Base-by-base conservation (phyloP, 1,140 invertebrate species). In the Drosophila lacertosa region DNA sequence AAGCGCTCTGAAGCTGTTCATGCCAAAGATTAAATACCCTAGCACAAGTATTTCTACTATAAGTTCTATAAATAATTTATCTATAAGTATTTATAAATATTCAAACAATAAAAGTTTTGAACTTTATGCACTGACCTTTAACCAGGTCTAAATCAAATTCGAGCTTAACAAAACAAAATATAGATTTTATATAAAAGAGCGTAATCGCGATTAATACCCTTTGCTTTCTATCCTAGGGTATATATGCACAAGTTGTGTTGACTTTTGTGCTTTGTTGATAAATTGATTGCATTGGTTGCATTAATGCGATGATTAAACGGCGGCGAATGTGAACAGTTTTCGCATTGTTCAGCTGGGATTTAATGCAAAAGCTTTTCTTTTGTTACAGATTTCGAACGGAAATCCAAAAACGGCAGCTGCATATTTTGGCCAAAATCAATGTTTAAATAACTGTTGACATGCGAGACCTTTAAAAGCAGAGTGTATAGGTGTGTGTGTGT, bases 261-360 rank as follows among this genome's bases (percentile, higher is more conserved):
- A 18, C 48, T 63, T 64, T 64, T 64, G 44, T 64, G 15, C 35
- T 11, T 9, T 63, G 42, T 44, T 11, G 42, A 44, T 44, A 22
- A 22, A 44, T 44, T 22, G n/a, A n/a, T n/a, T 44, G 11, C 20
- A 4, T 11, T 13, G 33, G 33, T 35, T 35, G 37, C 16, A 75
- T 50, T 57, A 75, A 29, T 11, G 24, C 55, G 57, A 55, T 80
- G 77, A 80, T 75, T 80, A 80, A 80, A 48, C 24, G 57, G 24
- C 39, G 57, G 59, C n/a, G 50, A 45, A 79, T 70, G 48, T n/a
- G 42, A 58, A 69, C 57, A 55, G 50, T 63, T 40, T 55, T 13
- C 26, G 10, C 39, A 24, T 39, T 72, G 9, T 32, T 15, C 37
- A 7, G 37, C 18, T 20, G 18, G 16, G 18, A 35, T 35, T 13